Percentiles rank a stretch among this genome's conserved stretches.
Conservation (phyloP, 2,113 vertebrate genomes). For the Pelusios castaneus region DNA sequence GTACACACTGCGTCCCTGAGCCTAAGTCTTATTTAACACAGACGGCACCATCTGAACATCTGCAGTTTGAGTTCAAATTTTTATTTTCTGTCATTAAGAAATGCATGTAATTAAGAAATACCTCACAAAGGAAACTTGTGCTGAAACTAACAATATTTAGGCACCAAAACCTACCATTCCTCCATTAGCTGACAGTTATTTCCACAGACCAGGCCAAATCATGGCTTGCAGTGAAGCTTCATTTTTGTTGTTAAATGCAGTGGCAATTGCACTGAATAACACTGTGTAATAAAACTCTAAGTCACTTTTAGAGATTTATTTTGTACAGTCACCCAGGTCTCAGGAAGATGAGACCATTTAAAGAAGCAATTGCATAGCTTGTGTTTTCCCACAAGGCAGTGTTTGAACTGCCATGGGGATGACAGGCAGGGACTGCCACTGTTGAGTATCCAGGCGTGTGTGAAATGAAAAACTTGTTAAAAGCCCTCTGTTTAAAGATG, state of each 20-base stretch:
- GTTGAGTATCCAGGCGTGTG: background rate
- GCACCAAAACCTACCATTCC: background rate
- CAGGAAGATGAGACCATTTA: background rate
- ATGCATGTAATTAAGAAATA: background rate
- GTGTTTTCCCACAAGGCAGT: background rate
- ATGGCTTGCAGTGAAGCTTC: background rate
- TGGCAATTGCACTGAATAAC: background rate
- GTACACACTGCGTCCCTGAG: constrained; percentile 18
- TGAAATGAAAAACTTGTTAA: background rate
- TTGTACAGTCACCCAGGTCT: background rate
- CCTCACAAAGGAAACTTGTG: constrained; percentile 26
- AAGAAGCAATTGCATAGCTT: background rate
- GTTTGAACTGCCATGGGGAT: background rate
- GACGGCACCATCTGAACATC: background rate
- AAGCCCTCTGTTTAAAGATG: background rate
- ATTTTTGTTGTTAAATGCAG: background rate
- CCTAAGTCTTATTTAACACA: constrained; percentile 16
- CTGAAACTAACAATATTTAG: constrained; percentile 46
- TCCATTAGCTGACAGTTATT: background rate
- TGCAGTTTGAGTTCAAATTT: background rate
- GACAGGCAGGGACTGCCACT: background rate
- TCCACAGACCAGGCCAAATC: background rate
- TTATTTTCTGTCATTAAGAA: background rate
- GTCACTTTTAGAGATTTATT: background rate
- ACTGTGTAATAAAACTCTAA: background rate